Base-by-base conservation (phyloP, 2,888 invertebrate species). In the Scelioninae gen. 2 region DNA sequence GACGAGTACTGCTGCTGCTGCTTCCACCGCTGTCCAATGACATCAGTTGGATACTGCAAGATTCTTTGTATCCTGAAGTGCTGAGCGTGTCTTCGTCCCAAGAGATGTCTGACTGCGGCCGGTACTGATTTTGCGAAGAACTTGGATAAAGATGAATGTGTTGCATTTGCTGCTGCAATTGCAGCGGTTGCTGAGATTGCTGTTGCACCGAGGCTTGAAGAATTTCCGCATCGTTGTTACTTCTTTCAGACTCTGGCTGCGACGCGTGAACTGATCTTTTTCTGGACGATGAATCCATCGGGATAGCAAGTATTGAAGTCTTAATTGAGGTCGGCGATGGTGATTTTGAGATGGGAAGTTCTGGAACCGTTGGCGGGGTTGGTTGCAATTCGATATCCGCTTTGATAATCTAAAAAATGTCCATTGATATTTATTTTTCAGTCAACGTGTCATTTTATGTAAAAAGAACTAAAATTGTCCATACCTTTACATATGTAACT, bases 81-180 rank as follows among this genome's bases (percentile, higher is more conserved):
- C 94, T 95, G 0, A 95, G 94, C 0, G 85, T 85, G 83, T 93
- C 92, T 83, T 94, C 94, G 85, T 94, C 94, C 90, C 93, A 94
- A 0, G 93, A 93, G 2, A 93, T 90, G 85, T 94, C 94, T 0
- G 91, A 89, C 76, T 81, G 86, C 9, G 80, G 85, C 76, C 81
- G 82, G 46, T 79, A 80, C 63, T 78, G 82, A 9, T 80, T 80
- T 76, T 81, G 86, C 13, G 80, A 84, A 75, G 80, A 81, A n/a
- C 79, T 77, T 6, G 79, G 77, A 6, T 80, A 76, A 10, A 81
- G 77, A 16, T 81, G 77, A 0, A 71, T 57, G 6, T 75, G 74
- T 3, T 77, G 25, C 5, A 68, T 13, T 1, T 55, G 67, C 15
- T 37, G 81, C 63, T 69, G 72, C 35, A 33, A 37, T 10, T 6